phyloP scores from a whole-genome alignment of 1,140 invertebrate species.

The Trichomalopsis sarcophagae region DNA sequence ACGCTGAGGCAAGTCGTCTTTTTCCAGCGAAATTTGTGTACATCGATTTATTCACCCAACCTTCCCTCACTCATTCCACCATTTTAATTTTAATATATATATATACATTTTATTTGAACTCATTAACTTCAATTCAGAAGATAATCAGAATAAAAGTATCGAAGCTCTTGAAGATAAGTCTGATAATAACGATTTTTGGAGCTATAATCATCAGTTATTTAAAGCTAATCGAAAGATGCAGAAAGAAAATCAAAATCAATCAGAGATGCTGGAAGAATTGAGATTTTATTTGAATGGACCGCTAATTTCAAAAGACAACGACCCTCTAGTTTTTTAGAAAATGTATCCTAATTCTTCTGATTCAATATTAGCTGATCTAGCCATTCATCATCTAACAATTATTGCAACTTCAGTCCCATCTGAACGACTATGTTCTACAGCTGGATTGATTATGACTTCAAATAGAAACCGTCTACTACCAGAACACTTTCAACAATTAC shows the following conservation, averaged over 20 bases:
- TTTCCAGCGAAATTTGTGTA: too few species aligned
- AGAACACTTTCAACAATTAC: conserved; percentile 32
- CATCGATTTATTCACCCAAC: too few species aligned
- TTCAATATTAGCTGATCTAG: conserved; percentile 22
- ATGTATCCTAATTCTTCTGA: neutral
- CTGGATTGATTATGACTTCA: neutral
- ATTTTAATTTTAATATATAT: too few species aligned
- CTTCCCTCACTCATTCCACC: too few species aligned
- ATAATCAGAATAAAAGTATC: neutral
- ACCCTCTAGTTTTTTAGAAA: conserved; percentile 35
- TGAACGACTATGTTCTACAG: conserved; percentile 35
- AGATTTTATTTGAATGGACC: conserved; percentile 39
- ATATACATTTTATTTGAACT: too few species aligned
- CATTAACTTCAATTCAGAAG: too few species aligned
- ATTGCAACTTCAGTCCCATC: conserved; percentile 43
- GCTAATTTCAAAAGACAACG: neutral
- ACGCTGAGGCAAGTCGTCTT: too few species aligned
- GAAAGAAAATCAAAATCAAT: neutral
- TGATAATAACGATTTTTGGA: neutral
- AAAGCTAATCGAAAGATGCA: neutral
- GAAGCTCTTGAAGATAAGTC: neutral
- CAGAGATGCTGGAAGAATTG: conserved; percentile 44
- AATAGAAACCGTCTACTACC: conserved; percentile 26
- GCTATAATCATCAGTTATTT: neutral
- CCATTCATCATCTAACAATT: conserved; percentile 15